Conservation (phyloP, 2,797 vertebrate genomes). For the Acipenser oxyrinchus region DNA sequence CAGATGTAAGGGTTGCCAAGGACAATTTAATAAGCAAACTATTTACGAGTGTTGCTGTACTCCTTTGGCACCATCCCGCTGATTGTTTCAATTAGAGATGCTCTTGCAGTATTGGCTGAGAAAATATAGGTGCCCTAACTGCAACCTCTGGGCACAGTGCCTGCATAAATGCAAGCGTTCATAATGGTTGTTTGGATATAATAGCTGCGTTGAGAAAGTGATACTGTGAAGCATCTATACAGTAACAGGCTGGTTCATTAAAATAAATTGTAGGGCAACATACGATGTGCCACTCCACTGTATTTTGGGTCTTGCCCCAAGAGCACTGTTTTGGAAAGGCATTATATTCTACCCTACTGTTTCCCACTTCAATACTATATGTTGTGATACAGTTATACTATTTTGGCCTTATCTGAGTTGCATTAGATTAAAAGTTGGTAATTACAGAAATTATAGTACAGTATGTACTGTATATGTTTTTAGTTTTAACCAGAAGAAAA, state of each 20-base stretch:
- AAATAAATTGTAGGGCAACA: too few species aligned
- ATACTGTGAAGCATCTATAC: conserved; percentile 7
- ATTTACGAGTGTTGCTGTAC: conserved; percentile 14
- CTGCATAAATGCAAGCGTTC: conserved; percentile 6
- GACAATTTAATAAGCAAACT: conserved; percentile 17
- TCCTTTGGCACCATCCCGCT: conserved; percentile 20
- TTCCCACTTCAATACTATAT: neutral
- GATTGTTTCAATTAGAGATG: conserved; percentile 41
- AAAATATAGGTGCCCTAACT: conserved; percentile 2
- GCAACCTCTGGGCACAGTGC: conserved; percentile 6
- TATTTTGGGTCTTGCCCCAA: too few species aligned
- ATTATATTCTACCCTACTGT: neutral
- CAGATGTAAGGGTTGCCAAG: conserved; percentile 4
- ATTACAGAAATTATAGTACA: too few species aligned
- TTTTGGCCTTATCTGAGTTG: too few species aligned
- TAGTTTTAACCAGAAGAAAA: too few species aligned
- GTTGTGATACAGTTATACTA: too few species aligned
- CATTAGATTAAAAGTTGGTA: too few species aligned
- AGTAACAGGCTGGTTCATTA: too few species aligned
- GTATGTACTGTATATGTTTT: too few species aligned
- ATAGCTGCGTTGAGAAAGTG: conserved; percentile 11
- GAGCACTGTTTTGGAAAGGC: too few species aligned
- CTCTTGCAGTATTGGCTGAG: conserved; percentile 18
- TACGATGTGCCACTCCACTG: too few species aligned
- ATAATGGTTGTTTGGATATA: conserved; percentile 26